Conservation (phyloP, 1,140 invertebrate genomes). For the Mesaphorura yosii region DNA sequence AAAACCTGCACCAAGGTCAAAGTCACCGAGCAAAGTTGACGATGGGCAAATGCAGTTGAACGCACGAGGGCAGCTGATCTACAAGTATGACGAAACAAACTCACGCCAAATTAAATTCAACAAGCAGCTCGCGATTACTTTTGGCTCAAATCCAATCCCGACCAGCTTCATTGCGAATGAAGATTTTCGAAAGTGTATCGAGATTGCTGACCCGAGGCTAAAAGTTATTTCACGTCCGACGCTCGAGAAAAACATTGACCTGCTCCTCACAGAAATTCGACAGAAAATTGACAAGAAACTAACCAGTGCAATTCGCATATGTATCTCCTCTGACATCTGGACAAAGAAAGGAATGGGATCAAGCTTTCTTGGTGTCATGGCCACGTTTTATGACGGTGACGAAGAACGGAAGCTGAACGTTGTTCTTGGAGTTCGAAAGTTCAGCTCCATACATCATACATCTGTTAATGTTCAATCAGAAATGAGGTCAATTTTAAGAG, state of each 20-base stretch:
- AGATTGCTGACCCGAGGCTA: not conserved
- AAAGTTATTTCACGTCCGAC: not conserved
- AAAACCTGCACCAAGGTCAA: not conserved
- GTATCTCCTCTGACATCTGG: not conserved
- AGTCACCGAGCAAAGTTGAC: too few species aligned
- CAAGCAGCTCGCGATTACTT: not conserved
- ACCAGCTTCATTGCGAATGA: not conserved
- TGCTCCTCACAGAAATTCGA: not conserved
- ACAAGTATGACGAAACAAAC: not conserved
- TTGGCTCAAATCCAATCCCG: not conserved
- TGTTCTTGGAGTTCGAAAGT: not conserved
- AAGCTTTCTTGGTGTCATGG: not conserved
- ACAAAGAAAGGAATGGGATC: not conserved
- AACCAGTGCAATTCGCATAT: not conserved
- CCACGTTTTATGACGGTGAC: not conserved
- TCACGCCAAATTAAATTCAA: not conserved
- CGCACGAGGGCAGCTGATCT: not conserved
- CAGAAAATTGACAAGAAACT: not conserved
- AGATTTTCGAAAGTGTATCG: not conserved
- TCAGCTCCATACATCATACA: not conserved
- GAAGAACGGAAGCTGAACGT: not conserved
- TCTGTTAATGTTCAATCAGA: not conserved
- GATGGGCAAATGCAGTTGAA: not conserved
- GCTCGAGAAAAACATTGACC: not conserved
- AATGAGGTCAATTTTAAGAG: not conserved